Conservation (phyloP, 2,888 invertebrate genomes). For the Steromphala cineraria region DNA sequence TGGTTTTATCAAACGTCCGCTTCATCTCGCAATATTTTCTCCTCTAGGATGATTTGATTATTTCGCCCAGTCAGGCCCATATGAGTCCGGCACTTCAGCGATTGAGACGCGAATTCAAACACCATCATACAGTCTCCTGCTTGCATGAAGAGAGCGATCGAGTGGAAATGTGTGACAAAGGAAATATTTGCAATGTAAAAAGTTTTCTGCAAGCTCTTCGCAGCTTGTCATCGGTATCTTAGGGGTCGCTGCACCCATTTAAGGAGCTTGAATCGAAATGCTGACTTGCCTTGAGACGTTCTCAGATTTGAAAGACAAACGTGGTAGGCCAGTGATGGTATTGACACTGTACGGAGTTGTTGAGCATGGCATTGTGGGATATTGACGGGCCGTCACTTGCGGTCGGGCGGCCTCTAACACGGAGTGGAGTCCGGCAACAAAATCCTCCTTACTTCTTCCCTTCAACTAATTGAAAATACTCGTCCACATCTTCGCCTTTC, state of each 20-base stretch:
- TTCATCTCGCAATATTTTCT: not conserved
- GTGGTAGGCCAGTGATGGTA: not conserved
- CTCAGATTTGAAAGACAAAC: slow-evolving; percentile 19
- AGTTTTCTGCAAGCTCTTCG: not conserved
- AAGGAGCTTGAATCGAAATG: not conserved
- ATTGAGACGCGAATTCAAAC: slow-evolving; percentile 13
- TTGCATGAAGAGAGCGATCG: not conserved
- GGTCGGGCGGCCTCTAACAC: slow-evolving; percentile 3
- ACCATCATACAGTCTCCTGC: not conserved
- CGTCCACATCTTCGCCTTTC: slow-evolving; percentile 6
- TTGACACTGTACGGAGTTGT: slow-evolving; percentile 7
- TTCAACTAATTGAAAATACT: slow-evolving; percentile 20
- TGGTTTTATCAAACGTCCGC: slow-evolving; percentile 12
- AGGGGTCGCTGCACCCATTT: slow-evolving; percentile 22
- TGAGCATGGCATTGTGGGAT: slow-evolving; percentile 4
- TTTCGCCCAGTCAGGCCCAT: slow-evolving; percentile 1
- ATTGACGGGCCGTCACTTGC: slow-evolving; percentile 19
- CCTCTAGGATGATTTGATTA: slow-evolving; percentile 12
- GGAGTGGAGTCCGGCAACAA: not conserved
- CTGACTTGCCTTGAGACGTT: slow-evolving; percentile 13
- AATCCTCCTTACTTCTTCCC: slow-evolving; percentile 3
- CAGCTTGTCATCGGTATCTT: slow-evolving; percentile 7
- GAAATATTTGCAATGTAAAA: slow-evolving; percentile 36
- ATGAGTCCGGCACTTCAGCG: slow-evolving; percentile 8
- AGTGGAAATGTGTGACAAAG: slow-evolving; percentile 26